Conservation (phyloP, 2,797 vertebrate genomes). For the Acestrorhynchus altus region DNA sequence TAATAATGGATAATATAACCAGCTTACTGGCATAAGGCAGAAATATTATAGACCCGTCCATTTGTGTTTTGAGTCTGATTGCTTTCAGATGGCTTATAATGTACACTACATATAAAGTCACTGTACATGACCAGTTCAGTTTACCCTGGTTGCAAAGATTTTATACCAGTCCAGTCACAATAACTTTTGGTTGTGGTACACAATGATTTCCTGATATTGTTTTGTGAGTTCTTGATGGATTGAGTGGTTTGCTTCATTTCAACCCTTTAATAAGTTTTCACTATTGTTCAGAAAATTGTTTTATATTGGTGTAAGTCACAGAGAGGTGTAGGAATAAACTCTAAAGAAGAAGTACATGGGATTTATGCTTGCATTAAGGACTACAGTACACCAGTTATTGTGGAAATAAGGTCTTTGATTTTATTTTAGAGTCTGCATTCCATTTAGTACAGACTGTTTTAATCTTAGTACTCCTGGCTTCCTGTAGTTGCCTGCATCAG, state of each 20-base stretch:
- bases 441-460: too few species aligned
- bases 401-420: not conserved
- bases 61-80: not conserved
- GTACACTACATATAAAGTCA: not conserved
- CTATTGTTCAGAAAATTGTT: slow-evolving; percentile 62
- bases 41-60: not conserved
- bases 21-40: not conserved
- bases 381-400: not conserved
- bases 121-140: not conserved
- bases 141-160: not conserved
- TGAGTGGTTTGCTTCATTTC: slow-evolving; percentile 51
- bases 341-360: slow-evolving; percentile 51
- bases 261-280: slow-evolving; percentile 55
- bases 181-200: not conserved
- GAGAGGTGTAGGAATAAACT: slow-evolving; percentile 66
- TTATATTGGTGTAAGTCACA: slow-evolving; percentile 64
- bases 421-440: too few species aligned
- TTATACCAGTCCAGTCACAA: not conserved
- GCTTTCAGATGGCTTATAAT: not conserved
- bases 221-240: slow-evolving; percentile 34
- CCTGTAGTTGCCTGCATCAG: too few species aligned
- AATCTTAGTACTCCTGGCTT: too few species aligned
- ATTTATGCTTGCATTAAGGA: not conserved
- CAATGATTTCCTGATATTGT: not conserved
- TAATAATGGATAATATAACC: not conserved